Conservation (phyloP, 2,113 vertebrate genomes). For the Dromaius novaehollandiae region DNA sequence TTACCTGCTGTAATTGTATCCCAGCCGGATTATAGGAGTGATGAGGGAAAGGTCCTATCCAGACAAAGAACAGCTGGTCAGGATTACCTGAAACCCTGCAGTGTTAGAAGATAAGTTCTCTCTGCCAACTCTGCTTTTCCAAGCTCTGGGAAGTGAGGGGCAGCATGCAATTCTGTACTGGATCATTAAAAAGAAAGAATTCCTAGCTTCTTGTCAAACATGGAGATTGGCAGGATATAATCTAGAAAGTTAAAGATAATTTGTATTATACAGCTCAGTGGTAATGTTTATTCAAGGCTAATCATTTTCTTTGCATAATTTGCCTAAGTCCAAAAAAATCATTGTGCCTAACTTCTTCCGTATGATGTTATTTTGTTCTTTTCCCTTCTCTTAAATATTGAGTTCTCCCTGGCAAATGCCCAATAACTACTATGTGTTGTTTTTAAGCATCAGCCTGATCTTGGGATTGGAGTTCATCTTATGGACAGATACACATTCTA, state of each 20-base stretch:
- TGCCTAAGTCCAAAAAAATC: background rate
- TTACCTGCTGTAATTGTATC: background rate
- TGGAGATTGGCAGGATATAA: background rate
- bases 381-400: background rate
- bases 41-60: background rate
- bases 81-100: background rate
- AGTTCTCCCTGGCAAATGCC: background rate
- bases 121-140: background rate
- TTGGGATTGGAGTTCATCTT: constrained; percentile 94
- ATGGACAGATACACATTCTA: constrained; percentile 99
- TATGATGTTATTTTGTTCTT: background rate
- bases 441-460: constrained; percentile 94
- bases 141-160: background rate
- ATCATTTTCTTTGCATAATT: background rate
- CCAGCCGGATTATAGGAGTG: background rate
- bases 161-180: background rate
- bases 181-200: background rate
- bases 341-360: background rate
- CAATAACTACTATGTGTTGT: background rate
- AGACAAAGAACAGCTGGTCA: background rate
- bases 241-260: background rate
- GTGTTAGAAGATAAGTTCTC: background rate
- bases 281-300: background rate
- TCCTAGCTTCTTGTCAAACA: background rate
- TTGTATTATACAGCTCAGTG: background rate